Evolutionary conservation across 1,140 invertebrate species (phyloP).

Genomic region (Anagrus nilaparvatae): DNA sequence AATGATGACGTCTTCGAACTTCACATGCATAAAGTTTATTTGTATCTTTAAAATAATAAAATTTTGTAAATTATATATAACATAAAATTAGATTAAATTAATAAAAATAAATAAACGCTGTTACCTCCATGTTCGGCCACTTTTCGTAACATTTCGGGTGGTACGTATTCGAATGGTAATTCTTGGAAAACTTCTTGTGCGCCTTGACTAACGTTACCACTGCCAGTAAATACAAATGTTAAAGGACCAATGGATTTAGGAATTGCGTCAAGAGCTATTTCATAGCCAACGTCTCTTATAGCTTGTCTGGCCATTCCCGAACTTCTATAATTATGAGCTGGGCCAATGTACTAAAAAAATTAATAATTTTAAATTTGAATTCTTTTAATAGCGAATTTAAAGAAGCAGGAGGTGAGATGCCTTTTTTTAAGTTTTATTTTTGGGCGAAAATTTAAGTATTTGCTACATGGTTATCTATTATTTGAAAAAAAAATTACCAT

Average conservation of each 20-base stretch:
- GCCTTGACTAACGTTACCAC: constrained; percentile 74
- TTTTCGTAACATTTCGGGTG: constrained; percentile 87
- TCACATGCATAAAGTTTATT: constrained; percentile 94
- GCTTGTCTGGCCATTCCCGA: constrained; percentile 96
- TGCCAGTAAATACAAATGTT: constrained; percentile 96
- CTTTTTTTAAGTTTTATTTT: too few species aligned
- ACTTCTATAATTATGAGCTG: constrained; percentile 96
- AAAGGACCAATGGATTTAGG: constrained; percentile 95
- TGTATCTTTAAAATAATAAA: constrained; percentile 47
- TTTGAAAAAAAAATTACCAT: constrained; percentile 61
- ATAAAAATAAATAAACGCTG: not conserved
- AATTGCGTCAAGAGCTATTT: constrained; percentile 94
- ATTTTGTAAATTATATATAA: constrained; percentile 3
- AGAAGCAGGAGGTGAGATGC: too few species aligned
- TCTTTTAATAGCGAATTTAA: too few species aligned
- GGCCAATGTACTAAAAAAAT: constrained; percentile 82
- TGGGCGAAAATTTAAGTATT: too few species aligned
- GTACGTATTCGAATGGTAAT: constrained; percentile 94
- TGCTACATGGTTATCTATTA: too few species aligned
- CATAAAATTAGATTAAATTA: not conserved
- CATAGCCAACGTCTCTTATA: constrained; percentile 94
- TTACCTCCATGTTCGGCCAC: constrained; percentile 92
- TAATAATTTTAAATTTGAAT: too few species aligned
- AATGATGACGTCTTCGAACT: constrained; percentile 83
- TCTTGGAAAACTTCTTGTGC: constrained; percentile 98